phyloP scores from a whole-genome alignment of 2,888 invertebrate species.

The Cephus nigrinus region DNA sequence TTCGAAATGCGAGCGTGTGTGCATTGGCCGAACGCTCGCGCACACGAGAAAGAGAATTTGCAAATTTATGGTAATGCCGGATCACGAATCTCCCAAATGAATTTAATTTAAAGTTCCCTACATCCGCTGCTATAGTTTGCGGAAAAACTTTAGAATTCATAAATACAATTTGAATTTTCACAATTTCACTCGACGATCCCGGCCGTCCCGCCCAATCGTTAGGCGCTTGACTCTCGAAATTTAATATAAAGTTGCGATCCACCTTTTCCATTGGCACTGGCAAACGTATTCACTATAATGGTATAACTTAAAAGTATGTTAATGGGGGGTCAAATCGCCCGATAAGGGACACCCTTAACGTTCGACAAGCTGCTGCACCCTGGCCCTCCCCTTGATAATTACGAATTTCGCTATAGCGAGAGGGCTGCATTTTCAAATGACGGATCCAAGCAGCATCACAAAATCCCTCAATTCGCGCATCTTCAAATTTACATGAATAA shows the following conservation, averaged over 20 bases:
- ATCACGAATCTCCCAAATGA: slow-evolving; percentile 58
- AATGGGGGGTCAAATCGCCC: slow-evolving; percentile 9
- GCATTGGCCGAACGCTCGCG: too few relatives aligned
- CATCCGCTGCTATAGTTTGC: slow-evolving; percentile 37
- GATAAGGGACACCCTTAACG: slow-evolving; percentile 17
- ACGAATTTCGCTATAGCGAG: neutral
- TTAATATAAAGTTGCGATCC: slow-evolving; percentile 33
- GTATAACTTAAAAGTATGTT: slow-evolving; percentile 24
- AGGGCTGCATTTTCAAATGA: too few relatives aligned
- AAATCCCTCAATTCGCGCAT: too few relatives aligned
- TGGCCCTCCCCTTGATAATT: neutral
- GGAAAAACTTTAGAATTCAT: slow-evolving; percentile 54
- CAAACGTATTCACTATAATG: too few relatives aligned
- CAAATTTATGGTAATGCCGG: slow-evolving; percentile 58
- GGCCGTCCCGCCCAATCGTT: slow-evolving; percentile 29
- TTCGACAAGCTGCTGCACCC: neutral
- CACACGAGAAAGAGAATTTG: slow-evolving; percentile 35
- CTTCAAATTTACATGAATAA: too few relatives aligned
- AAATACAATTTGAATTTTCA: slow-evolving; percentile 53
- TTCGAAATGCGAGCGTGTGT: neutral
- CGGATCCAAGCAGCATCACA: too few relatives aligned
- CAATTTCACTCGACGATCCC: slow-evolving; percentile 22
- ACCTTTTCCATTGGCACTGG: neutral
- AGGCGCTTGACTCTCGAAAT: slow-evolving; percentile 31
- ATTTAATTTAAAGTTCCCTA: slow-evolving; percentile 59